Conservation (phyloP, 2,888 invertebrate genomes). For the Mamestra brassicae region DNA sequence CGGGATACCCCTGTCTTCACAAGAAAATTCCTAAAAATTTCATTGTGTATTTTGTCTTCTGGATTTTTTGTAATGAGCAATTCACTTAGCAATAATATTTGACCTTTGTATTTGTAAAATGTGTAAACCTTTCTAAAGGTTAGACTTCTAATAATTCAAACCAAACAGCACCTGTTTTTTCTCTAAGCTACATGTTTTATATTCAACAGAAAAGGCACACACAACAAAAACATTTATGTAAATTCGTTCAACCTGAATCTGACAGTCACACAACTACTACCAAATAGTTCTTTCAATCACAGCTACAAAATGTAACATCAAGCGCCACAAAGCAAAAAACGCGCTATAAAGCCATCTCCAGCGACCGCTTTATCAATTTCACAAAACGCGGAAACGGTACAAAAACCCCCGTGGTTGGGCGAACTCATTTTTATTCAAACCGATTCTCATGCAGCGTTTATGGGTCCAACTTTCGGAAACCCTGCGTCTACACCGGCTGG, state of each 20-base stretch:
- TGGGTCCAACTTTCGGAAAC: slow-evolving; percentile 70
- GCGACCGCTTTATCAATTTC: slow-evolving; percentile 66
- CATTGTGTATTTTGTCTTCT: neutral
- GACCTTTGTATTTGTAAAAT: neutral
- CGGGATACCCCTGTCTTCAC: slow-evolving; percentile 11
- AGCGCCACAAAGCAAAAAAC: slow-evolving; percentile 36
- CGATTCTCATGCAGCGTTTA: slow-evolving; percentile 76
- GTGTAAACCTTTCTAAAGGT: neutral
- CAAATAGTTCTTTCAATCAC: slow-evolving; percentile 39
- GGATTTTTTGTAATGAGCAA: slow-evolving; percentile 1
- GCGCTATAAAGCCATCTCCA: slow-evolving; percentile 39
- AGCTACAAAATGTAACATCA: slow-evolving; percentile 25
- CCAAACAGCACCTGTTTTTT: slow-evolving; percentile 3
- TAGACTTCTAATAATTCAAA: slow-evolving; percentile 18
- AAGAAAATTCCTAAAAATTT: slow-evolving; percentile 26
- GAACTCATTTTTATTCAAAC: slow-evolving; percentile 75
- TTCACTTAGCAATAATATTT: slow-evolving; percentile 1
- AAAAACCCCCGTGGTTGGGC: slow-evolving; percentile 52
- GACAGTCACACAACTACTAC: slow-evolving; percentile 9
- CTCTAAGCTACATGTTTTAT: neutral
- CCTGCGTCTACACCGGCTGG: slow-evolving; percentile 58
- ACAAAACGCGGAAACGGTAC: slow-evolving; percentile 51
- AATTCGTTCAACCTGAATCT: slow-evolving; percentile 15
- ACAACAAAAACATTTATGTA: slow-evolving; percentile 25
- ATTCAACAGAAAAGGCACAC: slow-evolving; percentile 24